Percentiles rank a stretch among this genome's conserved stretches.
Evolutionary conservation across 2,113 vertebrate genomes (phyloP).

Genomic region (Podocnemis expansa): DNA sequence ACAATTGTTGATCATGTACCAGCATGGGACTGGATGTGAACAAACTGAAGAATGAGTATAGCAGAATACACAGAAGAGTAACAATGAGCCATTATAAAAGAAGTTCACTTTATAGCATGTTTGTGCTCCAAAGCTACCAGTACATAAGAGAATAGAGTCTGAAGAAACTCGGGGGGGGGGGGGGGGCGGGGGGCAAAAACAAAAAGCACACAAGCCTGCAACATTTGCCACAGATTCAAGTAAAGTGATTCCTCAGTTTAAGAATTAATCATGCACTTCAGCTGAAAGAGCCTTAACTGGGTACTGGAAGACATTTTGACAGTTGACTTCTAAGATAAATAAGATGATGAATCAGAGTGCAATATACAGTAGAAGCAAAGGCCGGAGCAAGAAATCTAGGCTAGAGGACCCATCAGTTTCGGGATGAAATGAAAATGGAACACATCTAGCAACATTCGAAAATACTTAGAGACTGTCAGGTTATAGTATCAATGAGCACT

Average conservation of each 20-base stretch:
- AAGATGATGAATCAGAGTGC: fast-evolving
- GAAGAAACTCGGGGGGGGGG: not conserved
- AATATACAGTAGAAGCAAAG: not conserved
- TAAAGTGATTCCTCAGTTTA: not conserved
- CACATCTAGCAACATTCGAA: not conserved
- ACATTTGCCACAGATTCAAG: not conserved
- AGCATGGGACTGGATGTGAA: too few species aligned
- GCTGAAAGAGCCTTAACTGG: fast-evolving
- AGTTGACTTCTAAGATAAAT: not conserved
- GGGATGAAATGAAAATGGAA: not conserved
- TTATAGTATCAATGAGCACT: not conserved
- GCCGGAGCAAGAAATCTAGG: not conserved
- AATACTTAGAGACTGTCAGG: not conserved
- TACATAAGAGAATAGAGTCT: fast-evolving
- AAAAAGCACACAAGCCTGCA: not conserved
- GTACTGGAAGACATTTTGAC: fast-evolving
- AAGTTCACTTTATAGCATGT: fast-evolving
- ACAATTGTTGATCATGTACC: too few species aligned
- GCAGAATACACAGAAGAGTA: too few species aligned
- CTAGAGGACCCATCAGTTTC: not conserved
- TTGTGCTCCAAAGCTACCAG: not conserved
- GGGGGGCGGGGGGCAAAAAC: not conserved
- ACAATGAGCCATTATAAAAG: fast-evolving
- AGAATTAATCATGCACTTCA: fast-evolving
- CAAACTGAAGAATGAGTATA: too few species aligned